phyloP scores from a whole-genome alignment of 2,797 vertebrate species.

The Mus minutoides region DNA sequence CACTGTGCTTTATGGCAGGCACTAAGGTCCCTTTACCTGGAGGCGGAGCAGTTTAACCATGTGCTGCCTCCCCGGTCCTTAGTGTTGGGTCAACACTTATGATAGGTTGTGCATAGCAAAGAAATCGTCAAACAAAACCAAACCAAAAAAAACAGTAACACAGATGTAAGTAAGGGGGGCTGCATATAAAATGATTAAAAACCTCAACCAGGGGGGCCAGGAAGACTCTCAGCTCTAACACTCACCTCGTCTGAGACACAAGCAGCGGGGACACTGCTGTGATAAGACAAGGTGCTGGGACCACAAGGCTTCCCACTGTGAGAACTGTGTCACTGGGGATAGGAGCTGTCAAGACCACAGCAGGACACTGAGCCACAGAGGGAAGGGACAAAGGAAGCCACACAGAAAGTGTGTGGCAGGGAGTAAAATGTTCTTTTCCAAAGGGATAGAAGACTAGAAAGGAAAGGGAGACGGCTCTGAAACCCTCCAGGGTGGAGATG shows the following conservation, averaged over 20 bases:
- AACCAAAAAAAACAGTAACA: not conserved
- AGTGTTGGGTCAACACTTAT: not conserved
- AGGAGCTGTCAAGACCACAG: not conserved
- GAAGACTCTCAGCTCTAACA: not conserved
- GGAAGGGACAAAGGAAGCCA: too few relatives aligned
- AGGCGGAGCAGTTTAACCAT: not conserved
- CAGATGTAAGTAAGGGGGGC: not conserved
- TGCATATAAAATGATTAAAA: not conserved
- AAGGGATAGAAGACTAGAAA: not conserved
- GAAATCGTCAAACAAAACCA: not conserved
- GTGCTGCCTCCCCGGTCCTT: not conserved
- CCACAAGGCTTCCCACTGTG: not conserved
- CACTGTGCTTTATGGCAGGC: too few relatives aligned
- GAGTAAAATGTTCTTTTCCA: slow-evolving; percentile 2
- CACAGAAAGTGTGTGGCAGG: not conserved
- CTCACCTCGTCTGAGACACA: not conserved
- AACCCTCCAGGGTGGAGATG: not conserved
- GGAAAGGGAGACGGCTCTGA: not conserved
- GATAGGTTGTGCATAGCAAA: not conserved
- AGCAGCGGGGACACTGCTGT: not conserved
- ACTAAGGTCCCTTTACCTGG: not conserved
- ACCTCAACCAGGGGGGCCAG: not conserved
- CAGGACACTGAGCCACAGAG: not conserved
- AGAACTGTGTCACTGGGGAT: not conserved
- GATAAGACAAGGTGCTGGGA: not conserved